phyloP scores from a whole-genome alignment of 2,797 vertebrate genomes.

The Poliocrania exsul region DNA sequence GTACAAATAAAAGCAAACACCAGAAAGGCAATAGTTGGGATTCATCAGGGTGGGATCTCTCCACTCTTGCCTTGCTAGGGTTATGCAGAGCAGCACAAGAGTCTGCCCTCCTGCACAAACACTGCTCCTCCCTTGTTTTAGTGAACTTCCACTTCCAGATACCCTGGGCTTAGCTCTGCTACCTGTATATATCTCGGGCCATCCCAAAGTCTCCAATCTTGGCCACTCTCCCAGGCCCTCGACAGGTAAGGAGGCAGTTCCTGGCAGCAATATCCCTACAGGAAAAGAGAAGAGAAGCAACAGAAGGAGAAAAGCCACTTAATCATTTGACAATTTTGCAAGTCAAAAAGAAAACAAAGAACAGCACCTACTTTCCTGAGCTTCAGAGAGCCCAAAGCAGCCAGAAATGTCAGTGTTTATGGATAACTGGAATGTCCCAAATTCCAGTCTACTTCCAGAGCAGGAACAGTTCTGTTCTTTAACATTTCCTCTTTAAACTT shows the following conservation, averaged over 20 bases:
- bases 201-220: constrained; percentile 99
- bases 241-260: constrained; percentile 96
- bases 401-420: neutral
- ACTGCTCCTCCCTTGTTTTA: neutral
- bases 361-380: neutral
- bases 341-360: neutral
- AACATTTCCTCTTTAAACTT: neutral
- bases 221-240: constrained; percentile 90
- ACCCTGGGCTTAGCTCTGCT: constrained; percentile 16
- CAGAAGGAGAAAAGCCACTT: neutral
- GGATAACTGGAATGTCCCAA: neutral
- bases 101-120: neutral
- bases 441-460: neutral
- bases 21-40: neutral
- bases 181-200: constrained; percentile 99
- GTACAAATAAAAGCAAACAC: neutral
- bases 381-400: neutral
- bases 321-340: neutral
- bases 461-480: neutral
- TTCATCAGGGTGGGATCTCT: neutral
- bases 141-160: neutral
- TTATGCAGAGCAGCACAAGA: neutral
- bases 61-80: neutral
- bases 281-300: constrained; percentile 33
- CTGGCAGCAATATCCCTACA: constrained; percentile 96